phyloP scores from a whole-genome alignment of 2,113 vertebrate genomes.

The Phalacrocorax brasilianus region DNA sequence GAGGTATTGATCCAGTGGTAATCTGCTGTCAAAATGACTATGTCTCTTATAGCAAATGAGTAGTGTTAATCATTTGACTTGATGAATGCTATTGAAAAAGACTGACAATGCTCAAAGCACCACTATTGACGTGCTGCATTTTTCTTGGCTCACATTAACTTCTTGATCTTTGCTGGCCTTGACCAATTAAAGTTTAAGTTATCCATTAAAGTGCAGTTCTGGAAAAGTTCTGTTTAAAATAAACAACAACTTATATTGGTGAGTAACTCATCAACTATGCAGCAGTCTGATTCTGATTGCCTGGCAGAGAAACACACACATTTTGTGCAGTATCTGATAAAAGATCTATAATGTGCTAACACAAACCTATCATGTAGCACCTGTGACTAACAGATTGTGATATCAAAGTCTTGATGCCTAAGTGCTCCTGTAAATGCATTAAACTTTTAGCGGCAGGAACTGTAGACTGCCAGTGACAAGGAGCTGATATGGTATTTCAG shows the following conservation, averaged over 20 bases:
- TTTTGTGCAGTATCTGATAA: slow-evolving; percentile 68
- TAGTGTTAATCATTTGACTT: slow-evolving; percentile 47
- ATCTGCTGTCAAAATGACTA: slow-evolving; percentile 65
- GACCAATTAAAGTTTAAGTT: not conserved
- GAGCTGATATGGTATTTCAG: slow-evolving; percentile 66
- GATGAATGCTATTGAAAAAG: slow-evolving; percentile 14
- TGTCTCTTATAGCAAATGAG: slow-evolving; percentile 49
- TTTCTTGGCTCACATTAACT: not conserved
- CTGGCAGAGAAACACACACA: slow-evolving; percentile 65
- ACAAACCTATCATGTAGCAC: slow-evolving; percentile 70
- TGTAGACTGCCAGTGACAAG: slow-evolving; percentile 61
- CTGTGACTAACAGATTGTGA: slow-evolving; percentile 71
- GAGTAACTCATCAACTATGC: slow-evolving; percentile 61
- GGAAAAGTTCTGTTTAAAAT: slow-evolving; percentile 52
- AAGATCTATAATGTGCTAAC: slow-evolving; percentile 71
- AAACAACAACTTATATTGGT: slow-evolving; percentile 46
- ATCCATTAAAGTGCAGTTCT: slow-evolving; percentile 12
- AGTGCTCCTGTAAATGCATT: slow-evolving; percentile 69
- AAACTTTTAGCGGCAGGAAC: slow-evolving; percentile 63
- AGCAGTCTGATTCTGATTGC: slow-evolving; percentile 56
- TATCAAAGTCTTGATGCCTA: slow-evolving; percentile 69
- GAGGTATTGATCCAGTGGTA: slow-evolving; percentile 62
- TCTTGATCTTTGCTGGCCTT: slow-evolving; percentile 41
- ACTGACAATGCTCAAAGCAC: slow-evolving; percentile 41
- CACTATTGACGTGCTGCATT: slow-evolving; percentile 14